Base-by-base conservation (phyloP, 30 jellyfish, hydroid and myxozoan genomes). In the Aurelia aurita region DNA sequence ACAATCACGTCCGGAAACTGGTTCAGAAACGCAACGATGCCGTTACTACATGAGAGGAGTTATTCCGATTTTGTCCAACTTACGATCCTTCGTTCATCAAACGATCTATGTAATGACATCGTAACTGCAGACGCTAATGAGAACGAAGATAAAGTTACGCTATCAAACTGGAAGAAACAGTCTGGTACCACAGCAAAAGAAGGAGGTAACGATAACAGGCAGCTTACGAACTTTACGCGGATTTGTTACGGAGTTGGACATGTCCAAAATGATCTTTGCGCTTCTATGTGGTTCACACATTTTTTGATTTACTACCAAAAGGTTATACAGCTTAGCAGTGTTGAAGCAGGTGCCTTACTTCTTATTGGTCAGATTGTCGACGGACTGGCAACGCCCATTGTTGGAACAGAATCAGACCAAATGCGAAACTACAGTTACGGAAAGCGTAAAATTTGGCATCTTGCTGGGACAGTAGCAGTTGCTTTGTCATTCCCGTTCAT, bases 231-330 rank as follows among this genome's bases (percentile, higher is more conserved):
- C 29, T 5, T 11, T 13, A 31, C 73, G 14, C 89, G 89, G 69
- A 34, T 74, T 67, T 43, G 87, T 35, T 91, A 77, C 60, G 96
- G 98, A 26, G 98, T 91, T 29, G 98, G 98, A 7, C 98, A 91
- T 68, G 95, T 91, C 23, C 58, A 86, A 34, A 91, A 91, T 72
- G 98, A 91, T 73, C 87, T 91, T 1, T 85, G 96, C 47, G 97
- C 98, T 27, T 73, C 98, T 18, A 89, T 90, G 97, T 90, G 97
- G 97, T 90, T 90, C 53, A 65, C 97, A 25, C 89, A 90, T 69
- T 51, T 90, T 85, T 69, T 90, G 0, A 31, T 90, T 39, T 90
- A 21, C 69, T 65, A 75, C 51, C 96, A 90, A 21, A 90, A 90
- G 62, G 90, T 91, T 0, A 95, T 89, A 12, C 49, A 39, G 27